These are phyloP conservation scores for Chirona hameri DNA, from an alignment of 2,888 invertebrate genomes.

Conservation along the genomic window DNA sequence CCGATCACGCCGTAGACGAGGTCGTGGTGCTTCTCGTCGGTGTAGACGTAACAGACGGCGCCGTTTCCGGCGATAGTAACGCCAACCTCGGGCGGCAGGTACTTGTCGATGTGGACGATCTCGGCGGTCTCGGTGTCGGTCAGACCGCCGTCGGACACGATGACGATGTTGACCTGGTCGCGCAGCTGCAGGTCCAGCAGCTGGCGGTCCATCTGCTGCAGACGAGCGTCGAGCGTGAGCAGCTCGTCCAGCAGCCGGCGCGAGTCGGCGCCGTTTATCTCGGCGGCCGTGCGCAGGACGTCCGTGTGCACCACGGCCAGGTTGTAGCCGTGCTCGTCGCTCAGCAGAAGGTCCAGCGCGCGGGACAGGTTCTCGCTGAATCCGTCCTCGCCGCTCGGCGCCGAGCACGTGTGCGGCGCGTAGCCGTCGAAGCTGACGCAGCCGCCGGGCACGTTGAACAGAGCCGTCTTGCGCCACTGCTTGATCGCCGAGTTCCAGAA, in stretches of 20 bases:
- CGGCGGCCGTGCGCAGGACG: not conserved
- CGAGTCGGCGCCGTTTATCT: not conserved
- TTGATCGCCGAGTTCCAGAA: not conserved
- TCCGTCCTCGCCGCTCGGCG: not conserved
- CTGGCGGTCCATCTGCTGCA: constrained; percentile 4
- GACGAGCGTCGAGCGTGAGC: not conserved
- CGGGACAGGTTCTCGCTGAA: not conserved
- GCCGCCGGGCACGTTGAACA: constrained; percentile 9
- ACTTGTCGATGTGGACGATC: not conserved
- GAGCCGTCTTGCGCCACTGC: not conserved
- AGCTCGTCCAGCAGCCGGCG: not conserved
- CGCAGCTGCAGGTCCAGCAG: not conserved
- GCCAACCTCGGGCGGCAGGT: constrained; percentile 34
- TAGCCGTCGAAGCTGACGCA: not conserved
- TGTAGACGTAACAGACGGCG: constrained; percentile 35
- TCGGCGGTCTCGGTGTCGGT: not conserved
- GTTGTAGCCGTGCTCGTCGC: not conserved
- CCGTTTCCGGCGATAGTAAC: constrained; percentile 43
- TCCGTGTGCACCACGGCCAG: constrained; percentile 27
- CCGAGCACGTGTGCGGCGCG: not conserved
- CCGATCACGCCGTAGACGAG: constrained; percentile 42
- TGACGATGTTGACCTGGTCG: not conserved
- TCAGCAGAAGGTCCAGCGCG: not conserved
- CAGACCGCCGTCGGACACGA: constrained; percentile 25
- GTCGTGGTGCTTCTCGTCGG: not conserved